A percentile compares a stretch with the other conserved stretches of the same genome.
Evolutionary conservation across 2,113 vertebrate genomes (phyloP).

Genomic region (Ammodytes marinus): DNA sequence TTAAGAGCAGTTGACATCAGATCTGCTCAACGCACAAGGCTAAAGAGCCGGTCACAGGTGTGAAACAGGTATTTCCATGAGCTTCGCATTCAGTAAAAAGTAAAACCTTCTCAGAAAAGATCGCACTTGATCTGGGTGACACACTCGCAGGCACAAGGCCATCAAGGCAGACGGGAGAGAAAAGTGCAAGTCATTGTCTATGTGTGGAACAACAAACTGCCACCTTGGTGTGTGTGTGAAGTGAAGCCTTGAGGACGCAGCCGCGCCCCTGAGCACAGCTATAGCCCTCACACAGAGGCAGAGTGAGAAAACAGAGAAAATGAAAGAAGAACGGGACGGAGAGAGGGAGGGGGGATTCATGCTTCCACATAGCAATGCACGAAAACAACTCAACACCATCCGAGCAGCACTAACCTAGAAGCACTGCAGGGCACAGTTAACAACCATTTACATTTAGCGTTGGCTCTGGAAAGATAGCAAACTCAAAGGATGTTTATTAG

Average conservation of each 20-base stretch:
- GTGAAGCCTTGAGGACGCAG: constrained; percentile 77
- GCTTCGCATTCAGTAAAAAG: constrained; percentile 49
- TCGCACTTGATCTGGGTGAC: constrained; percentile 70
- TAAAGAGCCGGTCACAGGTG: constrained; percentile 37
- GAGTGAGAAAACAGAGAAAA: constrained; percentile 35
- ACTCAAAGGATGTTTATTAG: constrained; percentile 79
- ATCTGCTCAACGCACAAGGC: constrained; percentile 48
- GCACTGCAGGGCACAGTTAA: constrained; percentile 65
- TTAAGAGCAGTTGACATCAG: constrained; percentile 57
- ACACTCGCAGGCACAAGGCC: constrained; percentile 67
- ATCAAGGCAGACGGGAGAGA: constrained; percentile 62
- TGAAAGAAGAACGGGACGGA: constrained; percentile 21
- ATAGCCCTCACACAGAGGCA: constrained; percentile 53
- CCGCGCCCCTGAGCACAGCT: constrained; percentile 72
- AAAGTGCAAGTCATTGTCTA: constrained; percentile 84
- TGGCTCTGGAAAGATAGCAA: constrained; percentile 63
- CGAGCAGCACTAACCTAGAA: constrained; percentile 45
- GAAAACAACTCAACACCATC: constrained; percentile 55
- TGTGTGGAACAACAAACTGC: constrained; percentile 74
- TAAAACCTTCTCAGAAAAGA: constrained; percentile 63
- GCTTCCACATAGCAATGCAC: constrained; percentile 44
- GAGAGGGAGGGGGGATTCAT: constrained; percentile 51
- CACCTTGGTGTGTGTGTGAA: constrained; percentile 75
- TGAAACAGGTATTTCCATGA: constrained; percentile 50
- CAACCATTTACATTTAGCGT: constrained; percentile 70